Evolutionary conservation across 2,113 vertebrate species (phyloP).

Genomic region (Pseudopodoces humilis): DNA sequence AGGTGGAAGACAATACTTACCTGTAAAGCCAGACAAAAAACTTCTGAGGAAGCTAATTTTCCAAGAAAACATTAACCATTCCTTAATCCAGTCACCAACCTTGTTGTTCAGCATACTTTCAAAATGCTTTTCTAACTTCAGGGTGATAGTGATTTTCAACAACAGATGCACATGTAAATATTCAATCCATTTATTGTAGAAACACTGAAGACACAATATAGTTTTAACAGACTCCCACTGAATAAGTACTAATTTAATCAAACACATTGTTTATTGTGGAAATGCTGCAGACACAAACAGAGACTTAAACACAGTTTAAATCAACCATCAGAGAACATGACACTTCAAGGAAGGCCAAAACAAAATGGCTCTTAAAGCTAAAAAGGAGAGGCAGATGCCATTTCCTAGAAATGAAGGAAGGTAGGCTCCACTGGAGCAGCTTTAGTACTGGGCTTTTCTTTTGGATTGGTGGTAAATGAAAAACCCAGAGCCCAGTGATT

Average conservation of each 20-base stretch:
- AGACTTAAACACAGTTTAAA: slow-evolving; percentile 13
- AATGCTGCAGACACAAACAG: slow-evolving; percentile 6
- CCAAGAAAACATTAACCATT: not conserved
- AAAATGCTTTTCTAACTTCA: not conserved
- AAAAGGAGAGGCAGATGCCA: slow-evolving; percentile 35
- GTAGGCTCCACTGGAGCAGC: slow-evolving; percentile 55
- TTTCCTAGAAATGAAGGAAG: slow-evolving; percentile 66
- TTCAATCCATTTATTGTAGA: slow-evolving; percentile 31
- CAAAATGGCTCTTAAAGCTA: slow-evolving; percentile 29
- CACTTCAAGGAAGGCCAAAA: slow-evolving; percentile 35
- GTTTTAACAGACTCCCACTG: not conserved
- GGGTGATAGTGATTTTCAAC: not conserved
- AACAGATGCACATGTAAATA: not conserved
- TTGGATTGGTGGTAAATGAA: not conserved
- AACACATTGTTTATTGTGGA: slow-evolving; percentile 21
- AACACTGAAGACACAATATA: not conserved
- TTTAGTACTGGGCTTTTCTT: slow-evolving; percentile 10
- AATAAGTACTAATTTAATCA: not conserved
- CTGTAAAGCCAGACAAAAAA: not conserved
- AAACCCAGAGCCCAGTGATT: slow-evolving; percentile 10
- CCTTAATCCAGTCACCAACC: not conserved
- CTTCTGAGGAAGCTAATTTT: not conserved
- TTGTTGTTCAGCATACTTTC: not conserved
- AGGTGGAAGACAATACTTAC: not conserved
- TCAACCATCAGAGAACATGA: slow-evolving; percentile 15